Evolutionary conservation across 2,797 vertebrate genomes (phyloP).

Genomic region (Enteromius afrohamiltoni): DNA sequence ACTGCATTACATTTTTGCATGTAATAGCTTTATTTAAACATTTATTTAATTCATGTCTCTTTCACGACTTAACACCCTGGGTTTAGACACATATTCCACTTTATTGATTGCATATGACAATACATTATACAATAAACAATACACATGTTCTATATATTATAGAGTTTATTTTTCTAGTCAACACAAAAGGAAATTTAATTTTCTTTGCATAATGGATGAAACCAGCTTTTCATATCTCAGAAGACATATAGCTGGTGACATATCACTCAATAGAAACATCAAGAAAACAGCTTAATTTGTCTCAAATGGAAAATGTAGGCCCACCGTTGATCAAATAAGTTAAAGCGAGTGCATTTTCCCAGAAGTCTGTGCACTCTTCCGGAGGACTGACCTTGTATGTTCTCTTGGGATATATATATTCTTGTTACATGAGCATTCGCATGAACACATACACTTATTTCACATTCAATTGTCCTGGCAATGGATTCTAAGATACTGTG

Average conservation of each 20-base stretch:
- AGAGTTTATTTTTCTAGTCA: background rate
- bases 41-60: too few species aligned
- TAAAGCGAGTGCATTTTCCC: slow-evolving; percentile 36
- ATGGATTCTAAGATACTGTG: background rate
- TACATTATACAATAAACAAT: background rate
- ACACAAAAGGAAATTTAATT: background rate
- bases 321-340: slow-evolving; percentile 16
- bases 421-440: slow-evolving; percentile 36
- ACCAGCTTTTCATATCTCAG: background rate
- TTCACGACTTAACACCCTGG: too few species aligned
- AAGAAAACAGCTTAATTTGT: slow-evolving; percentile 1
- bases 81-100: too few species aligned
- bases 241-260: background rate
- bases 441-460: slow-evolving; percentile 21
- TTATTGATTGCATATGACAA: background rate
- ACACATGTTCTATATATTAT: background rate
- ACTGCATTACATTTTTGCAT: background rate
- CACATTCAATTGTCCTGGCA: slow-evolving; percentile 14
- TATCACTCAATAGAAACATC: background rate
- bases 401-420: slow-evolving; percentile 32
- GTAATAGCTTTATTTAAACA: too few species aligned
- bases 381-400: slow-evolving; percentile 40
- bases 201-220: background rate
- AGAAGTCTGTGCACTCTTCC: slow-evolving; percentile 24
- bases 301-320: background rate